Evolutionary conservation across 35 echinoderm and acorn worm genomes (phyloP), one percentile per base, ranked within the genome.

Genomic region (Holothuria glaberrima): DNA sequence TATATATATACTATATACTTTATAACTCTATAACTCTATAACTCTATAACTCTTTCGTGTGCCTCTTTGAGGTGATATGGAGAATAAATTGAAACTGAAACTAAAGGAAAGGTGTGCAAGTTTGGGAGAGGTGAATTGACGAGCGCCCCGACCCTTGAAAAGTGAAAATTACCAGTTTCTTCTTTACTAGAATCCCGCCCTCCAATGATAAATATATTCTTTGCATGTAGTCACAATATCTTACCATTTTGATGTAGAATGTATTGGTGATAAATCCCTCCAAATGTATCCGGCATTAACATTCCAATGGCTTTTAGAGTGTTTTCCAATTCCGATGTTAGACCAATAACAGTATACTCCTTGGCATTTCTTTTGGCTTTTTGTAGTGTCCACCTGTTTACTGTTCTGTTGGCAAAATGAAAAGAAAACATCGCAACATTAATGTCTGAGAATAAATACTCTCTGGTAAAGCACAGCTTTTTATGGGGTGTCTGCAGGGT

Each of bases 261-360:
- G 57, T 82, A 60, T 29, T 26, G 48, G 3, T 31, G 28, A 24
- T 58, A 58, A n/a, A 82, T 0, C 26, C 50, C 79, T 58, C 50
- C 50, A 60, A 58, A 82, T 22, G 57, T 56, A 30, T 82, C 79
- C 2, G 79, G 79, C 1, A 82, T 36, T 3, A 82, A 50, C 50
- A 82, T 82, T 58, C 50, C 48, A 7, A 82, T 58, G 50, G 79
- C 57, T 60, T 82, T 82, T 60, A 82, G 32, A 25, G 50, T 82
- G 13, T 6, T 82, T 26, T 13, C 79, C 10, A 82, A 27, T 2
- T 82, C 79, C 5, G 79, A 82, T 19, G 79, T 48, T 12, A 82
- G 79, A 31, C 79, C 79, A 17, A 82, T 50, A 33, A 82, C 30
- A 6, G 79, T 82, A 27, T 82, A 82, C 13, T 22, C 21, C 57